phyloP scores from a whole-genome alignment of 2,797 vertebrate species.

The Gouania willdenowi region DNA sequence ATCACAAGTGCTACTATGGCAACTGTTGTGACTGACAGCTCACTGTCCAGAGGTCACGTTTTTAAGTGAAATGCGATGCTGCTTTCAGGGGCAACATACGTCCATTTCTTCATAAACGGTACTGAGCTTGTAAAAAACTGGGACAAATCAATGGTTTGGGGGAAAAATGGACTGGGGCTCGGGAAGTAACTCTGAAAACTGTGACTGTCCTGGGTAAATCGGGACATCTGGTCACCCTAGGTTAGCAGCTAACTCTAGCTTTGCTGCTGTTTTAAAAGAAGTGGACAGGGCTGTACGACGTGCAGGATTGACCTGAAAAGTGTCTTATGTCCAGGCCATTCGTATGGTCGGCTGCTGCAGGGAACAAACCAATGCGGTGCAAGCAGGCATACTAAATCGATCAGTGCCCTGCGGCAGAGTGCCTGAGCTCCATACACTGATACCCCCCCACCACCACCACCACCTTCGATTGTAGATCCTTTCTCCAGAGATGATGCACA shows the following conservation, averaged over 20 bases:
- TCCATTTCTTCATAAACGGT: too few species aligned
- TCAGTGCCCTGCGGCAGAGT: slow-evolving; percentile 63
- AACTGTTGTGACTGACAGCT: too few species aligned
- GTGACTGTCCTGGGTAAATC: too few species aligned
- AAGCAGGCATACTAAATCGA: slow-evolving; percentile 59
- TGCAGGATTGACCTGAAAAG: slow-evolving; percentile 10
- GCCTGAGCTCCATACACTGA: slow-evolving; percentile 44
- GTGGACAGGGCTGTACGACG: slow-evolving; percentile 18
- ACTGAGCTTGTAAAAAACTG: too few species aligned
- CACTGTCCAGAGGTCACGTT: too few species aligned
- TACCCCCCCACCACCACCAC: not conserved
- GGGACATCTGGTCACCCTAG: too few species aligned
- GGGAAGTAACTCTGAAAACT: too few species aligned
- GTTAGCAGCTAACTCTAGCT: slow-evolving; percentile 35
- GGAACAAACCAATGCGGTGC: slow-evolving; percentile 37
- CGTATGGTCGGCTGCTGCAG: slow-evolving; percentile 38
- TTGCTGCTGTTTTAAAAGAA: slow-evolving; percentile 38
- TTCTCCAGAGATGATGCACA: slow-evolving; percentile 69
- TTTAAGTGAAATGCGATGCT: too few species aligned
- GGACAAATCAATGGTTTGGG: too few species aligned
- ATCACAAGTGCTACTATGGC: too few species aligned
- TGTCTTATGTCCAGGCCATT: slow-evolving; percentile 39
- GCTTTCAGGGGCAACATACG: too few species aligned
- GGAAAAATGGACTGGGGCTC: too few species aligned
- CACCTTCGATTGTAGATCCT: slow-evolving; percentile 59